Evolutionary conservation across 2,113 vertebrate species (phyloP), one percentile per base, ranked within the genome.

Genomic region (Mesembrinibis cayennensis): DNA sequence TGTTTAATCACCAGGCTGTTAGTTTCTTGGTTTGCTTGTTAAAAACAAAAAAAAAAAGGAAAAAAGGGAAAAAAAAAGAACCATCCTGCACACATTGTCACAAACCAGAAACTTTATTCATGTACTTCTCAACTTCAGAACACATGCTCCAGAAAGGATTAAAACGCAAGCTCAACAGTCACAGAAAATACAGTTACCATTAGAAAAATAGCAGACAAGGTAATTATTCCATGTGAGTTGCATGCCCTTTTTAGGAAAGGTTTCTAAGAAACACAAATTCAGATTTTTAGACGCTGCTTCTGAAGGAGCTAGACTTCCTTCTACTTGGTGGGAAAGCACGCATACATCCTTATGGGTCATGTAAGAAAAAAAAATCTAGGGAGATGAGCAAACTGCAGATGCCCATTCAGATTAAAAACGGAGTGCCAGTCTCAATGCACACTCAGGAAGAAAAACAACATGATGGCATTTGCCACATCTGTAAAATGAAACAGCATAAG

Each of bases 31-130:
- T 58, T 56, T 62, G 5, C 10, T 47, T 90, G 25, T 23, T 80
- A 45, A 40, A 86, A 88, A 55, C 0, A 42, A 30, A 36, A 6
- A 14, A 13, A 47, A 10, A 3, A 23, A 25, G 2, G 16, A 19
- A 1, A 1, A 29, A 12, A 44, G 10, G 36, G 10, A 2, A 6
- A 16, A 17, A 32, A 49, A 12, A 34, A 26, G 0, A 63, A 23
- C 14, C 7, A 20, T 38, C 16, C 36, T 52, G 17, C 25, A 87
- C 16, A 49, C 15, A 13, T 6, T 47, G 34, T 32, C n/a, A 92
- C 49, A 59, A 59, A 58, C 3, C 13, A 78, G 49, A 63, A 85
- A 67, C 19, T 42, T 65, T 16, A 77, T 26, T 52, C 38, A 79
- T 0, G 0, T 23, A 21, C 25, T 52, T 16, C 9, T 34, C 52